phyloP scores from a whole-genome alignment of 2,888 invertebrate genomes.

The Atherix ibis region DNA sequence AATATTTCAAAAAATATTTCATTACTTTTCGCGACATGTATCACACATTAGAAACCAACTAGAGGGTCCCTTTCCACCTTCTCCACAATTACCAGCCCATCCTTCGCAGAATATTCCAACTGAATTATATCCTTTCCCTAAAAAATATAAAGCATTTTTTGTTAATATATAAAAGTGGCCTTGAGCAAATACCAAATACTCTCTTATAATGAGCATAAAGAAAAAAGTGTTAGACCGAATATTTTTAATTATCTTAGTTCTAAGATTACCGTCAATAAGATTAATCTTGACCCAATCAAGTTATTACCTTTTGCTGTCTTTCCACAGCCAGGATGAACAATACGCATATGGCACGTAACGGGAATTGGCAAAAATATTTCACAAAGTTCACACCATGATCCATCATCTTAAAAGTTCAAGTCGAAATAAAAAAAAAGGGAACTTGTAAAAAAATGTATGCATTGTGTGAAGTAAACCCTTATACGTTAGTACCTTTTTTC shows the following conservation, averaged over 20 bases:
- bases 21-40: conserved; percentile 66
- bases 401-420: conserved; percentile 21
- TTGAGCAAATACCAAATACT: too few relatives aligned
- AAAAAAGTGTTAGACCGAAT: not conserved
- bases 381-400: conserved; percentile 68
- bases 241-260: not conserved
- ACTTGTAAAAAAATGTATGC: too few relatives aligned
- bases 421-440: not conserved
- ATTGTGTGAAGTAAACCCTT: too few relatives aligned
- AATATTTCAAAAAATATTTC: conserved; percentile 15
- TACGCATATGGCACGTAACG: conserved; percentile 82
- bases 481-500: conserved; percentile 20
- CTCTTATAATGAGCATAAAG: not conserved
- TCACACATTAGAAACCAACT: conserved; percentile 92
- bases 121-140: conserved; percentile 72
- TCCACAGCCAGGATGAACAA: conserved; percentile 82
- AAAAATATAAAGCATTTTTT: not conserved
- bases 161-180: too few relatives aligned
- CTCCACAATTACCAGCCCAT: conserved; percentile 80
- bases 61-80: conserved; percentile 60
- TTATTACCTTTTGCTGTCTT: conserved; percentile 51
- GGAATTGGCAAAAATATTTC: conserved; percentile 58
- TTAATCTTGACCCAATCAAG: too few relatives aligned
- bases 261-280: not conserved
- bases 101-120: conserved; percentile 75